Evolutionary conservation across 2,888 invertebrate genomes (phyloP).

Genomic region (Ochropleura plecta): DNA sequence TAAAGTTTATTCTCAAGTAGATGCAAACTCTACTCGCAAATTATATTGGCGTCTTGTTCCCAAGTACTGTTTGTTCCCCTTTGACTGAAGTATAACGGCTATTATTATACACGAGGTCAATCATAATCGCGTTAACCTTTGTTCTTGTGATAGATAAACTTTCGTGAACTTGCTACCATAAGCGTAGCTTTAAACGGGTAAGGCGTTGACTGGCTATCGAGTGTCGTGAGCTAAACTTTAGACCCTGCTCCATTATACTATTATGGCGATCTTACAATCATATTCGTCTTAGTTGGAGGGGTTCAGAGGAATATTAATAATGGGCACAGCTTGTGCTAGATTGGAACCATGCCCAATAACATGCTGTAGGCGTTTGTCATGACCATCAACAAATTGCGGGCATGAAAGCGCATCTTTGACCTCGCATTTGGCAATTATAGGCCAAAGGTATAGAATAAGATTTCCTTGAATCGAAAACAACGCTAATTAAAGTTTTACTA

Average conservation of each 20-base stretch:
- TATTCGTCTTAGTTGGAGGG: slow-evolving; percentile 42
- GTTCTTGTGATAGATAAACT: slow-evolving; percentile 46
- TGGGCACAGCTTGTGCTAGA: slow-evolving; percentile 37
- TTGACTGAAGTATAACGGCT: slow-evolving; percentile 12
- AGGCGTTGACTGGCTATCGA: slow-evolving; percentile 38
- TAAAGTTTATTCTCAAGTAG: slow-evolving; percentile 19
- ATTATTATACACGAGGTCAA: slow-evolving; percentile 37
- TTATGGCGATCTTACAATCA: slow-evolving; percentile 29
- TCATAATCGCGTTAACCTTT: slow-evolving; percentile 49
- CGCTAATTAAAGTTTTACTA: slow-evolving; percentile 32
- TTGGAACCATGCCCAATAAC: slow-evolving; percentile 39
- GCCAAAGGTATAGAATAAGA: slow-evolving; percentile 11
- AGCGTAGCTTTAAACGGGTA: slow-evolving; percentile 11
- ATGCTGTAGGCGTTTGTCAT: slow-evolving; percentile 1
- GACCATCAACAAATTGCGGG: slow-evolving; percentile 1
- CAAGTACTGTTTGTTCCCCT: neutral
- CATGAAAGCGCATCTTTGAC: slow-evolving; percentile 19
- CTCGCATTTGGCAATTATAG: slow-evolving; percentile 3
- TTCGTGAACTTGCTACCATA: slow-evolving; percentile 50
- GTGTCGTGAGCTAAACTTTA: slow-evolving; percentile 32
- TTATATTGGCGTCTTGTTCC: slow-evolving; percentile 34
- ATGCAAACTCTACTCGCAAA: slow-evolving; percentile 16
- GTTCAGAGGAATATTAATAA: slow-evolving; percentile 52
- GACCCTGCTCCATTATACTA: slow-evolving; percentile 31
- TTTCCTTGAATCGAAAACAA: slow-evolving; percentile 6